Evolutionary conservation across 2,797 vertebrate species (phyloP).

Genomic region (Onychomys arenicola): DNA sequence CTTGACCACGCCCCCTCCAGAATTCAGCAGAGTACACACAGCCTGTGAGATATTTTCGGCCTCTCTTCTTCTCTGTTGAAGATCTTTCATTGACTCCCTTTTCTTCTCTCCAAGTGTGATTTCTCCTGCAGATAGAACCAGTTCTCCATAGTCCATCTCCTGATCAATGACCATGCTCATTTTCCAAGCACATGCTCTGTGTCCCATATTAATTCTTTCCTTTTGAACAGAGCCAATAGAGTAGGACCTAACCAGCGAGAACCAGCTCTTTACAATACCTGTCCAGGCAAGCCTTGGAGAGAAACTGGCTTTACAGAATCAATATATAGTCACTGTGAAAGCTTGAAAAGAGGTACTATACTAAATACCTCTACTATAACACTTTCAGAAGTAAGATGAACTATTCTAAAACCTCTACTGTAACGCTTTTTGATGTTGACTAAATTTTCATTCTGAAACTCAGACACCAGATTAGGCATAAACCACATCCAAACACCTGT

Average conservation of each 20-base stretch:
- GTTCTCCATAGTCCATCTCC: neutral
- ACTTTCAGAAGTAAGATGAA: too few relatives aligned
- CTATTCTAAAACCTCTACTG: too few relatives aligned
- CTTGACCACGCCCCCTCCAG: neutral
- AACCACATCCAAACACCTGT: too few relatives aligned
- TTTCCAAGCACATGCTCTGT: neutral
- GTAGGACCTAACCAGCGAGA: too few relatives aligned
- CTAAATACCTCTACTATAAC: too few relatives aligned
- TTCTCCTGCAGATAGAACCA: neutral
- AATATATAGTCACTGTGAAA: too few relatives aligned
- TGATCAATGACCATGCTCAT: neutral
- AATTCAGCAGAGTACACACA: neutral
- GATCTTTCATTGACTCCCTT: neutral
- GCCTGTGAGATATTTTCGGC: neutral
- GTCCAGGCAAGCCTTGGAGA: too few relatives aligned
- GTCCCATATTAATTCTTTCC: neutral
- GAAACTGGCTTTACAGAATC: too few relatives aligned
- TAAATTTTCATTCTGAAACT: too few relatives aligned
- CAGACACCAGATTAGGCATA: too few relatives aligned
- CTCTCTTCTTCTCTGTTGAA: accelerated
- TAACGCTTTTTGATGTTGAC: too few relatives aligned
- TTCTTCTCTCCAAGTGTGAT: neutral
- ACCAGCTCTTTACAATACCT: neutral
- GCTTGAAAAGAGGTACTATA: too few relatives aligned
- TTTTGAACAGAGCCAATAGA: neutral